Percentiles rank a stretch among this genome's conserved stretches.
Conservation (phyloP, 2,888 invertebrate species). For the Chrysolina haemoptera region DNA sequence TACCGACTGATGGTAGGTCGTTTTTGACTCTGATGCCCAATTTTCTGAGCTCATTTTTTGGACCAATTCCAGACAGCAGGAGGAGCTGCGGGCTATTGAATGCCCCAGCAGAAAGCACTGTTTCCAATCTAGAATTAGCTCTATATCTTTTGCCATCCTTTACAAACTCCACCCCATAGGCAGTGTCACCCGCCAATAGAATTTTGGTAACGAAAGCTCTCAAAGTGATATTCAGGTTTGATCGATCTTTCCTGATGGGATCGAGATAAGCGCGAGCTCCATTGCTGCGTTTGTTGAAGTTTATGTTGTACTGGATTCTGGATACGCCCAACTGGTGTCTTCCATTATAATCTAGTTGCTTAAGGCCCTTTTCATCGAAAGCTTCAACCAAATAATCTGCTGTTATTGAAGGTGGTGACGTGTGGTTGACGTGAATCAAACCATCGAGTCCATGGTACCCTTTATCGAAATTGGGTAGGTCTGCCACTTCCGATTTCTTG, state of each 20-base stretch:
- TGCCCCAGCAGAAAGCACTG: constrained; percentile 85
- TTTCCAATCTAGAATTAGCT: constrained; percentile 79
- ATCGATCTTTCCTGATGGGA: constrained; percentile 18
- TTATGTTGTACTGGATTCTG: constrained; percentile 36
- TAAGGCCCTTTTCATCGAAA: constrained; percentile 68
- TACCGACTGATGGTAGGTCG: constrained; percentile 78
- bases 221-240: constrained; percentile 71
- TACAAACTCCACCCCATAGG: constrained; percentile 35
- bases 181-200: constrained; percentile 2
- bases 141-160: constrained; percentile 58
- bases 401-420: constrained; percentile 26
- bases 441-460: constrained; percentile 68
- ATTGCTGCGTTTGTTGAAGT: constrained; percentile 33
- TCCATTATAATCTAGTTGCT: constrained; percentile 37
- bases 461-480: constrained; percentile 7
- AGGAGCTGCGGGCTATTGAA: constrained; percentile 89
- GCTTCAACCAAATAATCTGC: constrained; percentile 60
- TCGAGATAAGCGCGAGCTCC: constrained; percentile 36
- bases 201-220: constrained; percentile 64
- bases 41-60: constrained; percentile 74
- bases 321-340: constrained; percentile 28
- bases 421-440: constrained; percentile 67
- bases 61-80: constrained; percentile 89
- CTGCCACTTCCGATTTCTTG: constrained; percentile 78
- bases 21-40: constrained; percentile 76